These are phyloP conservation scores for Pseudochromis fuscus DNA, from an alignment of 2,797 vertebrate species.

Conservation along the genomic window DNA sequence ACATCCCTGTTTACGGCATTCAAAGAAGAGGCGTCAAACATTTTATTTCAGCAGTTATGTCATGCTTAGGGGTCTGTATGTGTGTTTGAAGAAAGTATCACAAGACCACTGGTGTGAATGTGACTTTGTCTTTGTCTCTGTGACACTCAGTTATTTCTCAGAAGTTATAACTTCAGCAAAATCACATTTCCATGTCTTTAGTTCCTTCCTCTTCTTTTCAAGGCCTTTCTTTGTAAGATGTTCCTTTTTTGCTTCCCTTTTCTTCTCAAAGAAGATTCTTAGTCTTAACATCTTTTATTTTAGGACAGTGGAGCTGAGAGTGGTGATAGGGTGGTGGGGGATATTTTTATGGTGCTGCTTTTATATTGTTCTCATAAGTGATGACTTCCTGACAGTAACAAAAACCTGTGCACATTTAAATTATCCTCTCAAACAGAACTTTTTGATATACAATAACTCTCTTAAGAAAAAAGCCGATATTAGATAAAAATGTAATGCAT, in stretches of 20 bases:
- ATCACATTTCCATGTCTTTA: slow-evolving; percentile 56
- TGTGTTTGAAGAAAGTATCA: slow-evolving; percentile 22
- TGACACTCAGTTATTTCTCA: slow-evolving; percentile 53
- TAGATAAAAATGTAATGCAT: neutral
- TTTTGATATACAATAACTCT: too few species aligned
- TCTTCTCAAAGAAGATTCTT: slow-evolving; percentile 58
- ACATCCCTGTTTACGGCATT: neutral
- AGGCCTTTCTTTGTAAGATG: slow-evolving; percentile 48
- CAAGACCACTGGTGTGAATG: slow-evolving; percentile 20
- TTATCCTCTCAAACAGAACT: neutral
- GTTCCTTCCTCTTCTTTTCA: slow-evolving; percentile 65
- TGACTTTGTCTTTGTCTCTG: slow-evolving; percentile 43
- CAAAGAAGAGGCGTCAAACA: neutral
- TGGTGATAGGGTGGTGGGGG: neutral
- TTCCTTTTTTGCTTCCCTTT: slow-evolving; percentile 64
- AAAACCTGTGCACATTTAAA: neutral
- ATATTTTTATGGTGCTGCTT: slow-evolving; percentile 29
- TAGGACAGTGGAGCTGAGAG: slow-evolving; percentile 20
- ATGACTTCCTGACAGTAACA: neutral
- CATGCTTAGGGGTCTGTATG: slow-evolving; percentile 7
- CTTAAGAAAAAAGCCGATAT: too few species aligned
- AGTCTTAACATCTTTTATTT: slow-evolving; percentile 63
- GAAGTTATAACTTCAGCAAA: slow-evolving; percentile 52
- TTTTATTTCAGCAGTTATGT: slow-evolving; percentile 7
- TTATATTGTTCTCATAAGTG: slow-evolving; percentile 48